phyloP scores from a whole-genome alignment of 1,140 invertebrate genomes.

The Sycophaga agraensis region DNA sequence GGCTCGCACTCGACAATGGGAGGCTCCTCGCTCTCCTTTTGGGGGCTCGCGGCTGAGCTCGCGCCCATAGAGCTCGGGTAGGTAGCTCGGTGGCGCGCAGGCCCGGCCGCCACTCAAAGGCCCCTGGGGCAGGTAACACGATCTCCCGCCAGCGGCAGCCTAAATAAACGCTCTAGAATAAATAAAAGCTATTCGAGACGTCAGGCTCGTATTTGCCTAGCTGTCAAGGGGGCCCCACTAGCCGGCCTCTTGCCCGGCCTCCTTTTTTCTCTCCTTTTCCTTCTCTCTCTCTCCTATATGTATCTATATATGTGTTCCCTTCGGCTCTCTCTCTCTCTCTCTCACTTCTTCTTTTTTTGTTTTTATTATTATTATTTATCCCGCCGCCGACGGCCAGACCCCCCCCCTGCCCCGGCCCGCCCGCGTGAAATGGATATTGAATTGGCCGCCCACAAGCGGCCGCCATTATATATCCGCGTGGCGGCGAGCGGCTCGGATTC shows the following conservation, averaged over 20 bases:
- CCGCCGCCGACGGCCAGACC: too few relatives aligned
- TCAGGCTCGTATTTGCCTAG: conserved; percentile 31
- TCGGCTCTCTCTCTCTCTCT: neutral
- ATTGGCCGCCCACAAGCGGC: conserved; percentile 20
- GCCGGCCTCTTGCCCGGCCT: neutral
- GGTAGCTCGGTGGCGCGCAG: neutral
- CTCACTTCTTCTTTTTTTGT: neutral
- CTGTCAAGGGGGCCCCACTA: conserved; percentile 17
- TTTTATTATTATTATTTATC: conserved; percentile 17
- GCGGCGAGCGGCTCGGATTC: neutral
- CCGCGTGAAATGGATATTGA: conserved; percentile 25
- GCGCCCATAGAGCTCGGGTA: too few relatives aligned
- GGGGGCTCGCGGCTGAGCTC: too few relatives aligned
- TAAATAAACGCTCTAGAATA: conserved; percentile 34
- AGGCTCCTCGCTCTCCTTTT: neutral
- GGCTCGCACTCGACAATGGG: conserved; percentile 1
- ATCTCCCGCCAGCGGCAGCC: conserved; percentile 26
- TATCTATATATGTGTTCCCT: too few relatives aligned
- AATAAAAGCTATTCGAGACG: conserved; percentile 33
- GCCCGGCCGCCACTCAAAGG: neutral
- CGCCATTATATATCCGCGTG: too few relatives aligned
- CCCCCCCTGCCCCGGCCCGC: too few relatives aligned
- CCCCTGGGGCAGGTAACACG: conserved; percentile 26
- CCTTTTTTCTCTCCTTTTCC: neutral
- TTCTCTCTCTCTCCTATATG: neutral